Conservation (phyloP, 2,888 invertebrate species). For the Thera obeliscata region DNA sequence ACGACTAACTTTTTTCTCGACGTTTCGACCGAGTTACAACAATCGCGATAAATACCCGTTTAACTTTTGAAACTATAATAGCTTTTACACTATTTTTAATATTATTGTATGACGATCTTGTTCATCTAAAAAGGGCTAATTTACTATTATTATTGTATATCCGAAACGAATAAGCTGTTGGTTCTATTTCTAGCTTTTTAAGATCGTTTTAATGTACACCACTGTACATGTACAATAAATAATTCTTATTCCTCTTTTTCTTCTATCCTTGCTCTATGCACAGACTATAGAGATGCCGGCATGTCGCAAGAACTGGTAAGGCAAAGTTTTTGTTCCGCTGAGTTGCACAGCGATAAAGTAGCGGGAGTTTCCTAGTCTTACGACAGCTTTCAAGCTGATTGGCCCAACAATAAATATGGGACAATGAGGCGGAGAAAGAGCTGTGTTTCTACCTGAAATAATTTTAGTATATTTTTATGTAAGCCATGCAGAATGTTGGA, state of each 20-base stretch:
- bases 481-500: not conserved
- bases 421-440: constrained; percentile 48
- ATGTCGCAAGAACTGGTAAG: constrained; percentile 14
- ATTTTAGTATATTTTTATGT: not conserved
- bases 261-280: not conserved
- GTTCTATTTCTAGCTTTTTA: too few relatives aligned
- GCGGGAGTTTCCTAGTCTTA: constrained; percentile 37
- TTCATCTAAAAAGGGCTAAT: too few relatives aligned
- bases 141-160: too few relatives aligned
- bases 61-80: too few relatives aligned
- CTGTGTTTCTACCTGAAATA: constrained; percentile 31
- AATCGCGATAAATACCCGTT: too few relatives aligned
- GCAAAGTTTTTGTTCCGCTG: constrained; percentile 38
- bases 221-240: not conserved
- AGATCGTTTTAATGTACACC: too few relatives aligned
- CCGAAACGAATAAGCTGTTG: too few relatives aligned
- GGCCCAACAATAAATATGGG: constrained; percentile 69
- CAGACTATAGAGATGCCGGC: not conserved
- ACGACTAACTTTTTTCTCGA: too few relatives aligned
- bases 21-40: too few relatives aligned
- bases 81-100: too few relatives aligned
- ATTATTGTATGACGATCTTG: too few relatives aligned
- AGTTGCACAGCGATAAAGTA: constrained; percentile 37
- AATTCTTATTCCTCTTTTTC: not conserved
- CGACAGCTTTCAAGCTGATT: constrained; percentile 72